Conservation (phyloP, 2,113 vertebrate species). For the Odontesthes bonariensis region DNA sequence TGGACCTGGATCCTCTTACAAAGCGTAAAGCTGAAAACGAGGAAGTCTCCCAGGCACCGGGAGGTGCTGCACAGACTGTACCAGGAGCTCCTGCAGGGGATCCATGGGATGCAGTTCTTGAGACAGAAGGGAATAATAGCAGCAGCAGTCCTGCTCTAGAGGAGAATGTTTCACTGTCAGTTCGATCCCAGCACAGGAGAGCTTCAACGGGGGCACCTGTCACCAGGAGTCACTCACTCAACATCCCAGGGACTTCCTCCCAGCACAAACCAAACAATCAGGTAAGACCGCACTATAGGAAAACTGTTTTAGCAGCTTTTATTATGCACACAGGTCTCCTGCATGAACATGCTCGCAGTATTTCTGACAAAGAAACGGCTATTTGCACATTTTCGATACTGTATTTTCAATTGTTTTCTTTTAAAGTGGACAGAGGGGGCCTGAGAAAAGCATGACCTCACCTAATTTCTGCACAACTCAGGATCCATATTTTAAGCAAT, state of each 20-base stretch:
- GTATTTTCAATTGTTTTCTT: too few species aligned
- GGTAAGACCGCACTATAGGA: constrained; percentile 78
- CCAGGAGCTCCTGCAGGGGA: constrained; percentile 83
- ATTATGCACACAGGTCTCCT: background rate
- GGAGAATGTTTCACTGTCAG: constrained; percentile 70
- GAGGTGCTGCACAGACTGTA: constrained; percentile 44
- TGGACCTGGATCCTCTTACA: constrained; percentile 95
- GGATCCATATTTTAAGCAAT: too few species aligned
- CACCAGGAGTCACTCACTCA: constrained; percentile 91
- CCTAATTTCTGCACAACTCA: too few species aligned
- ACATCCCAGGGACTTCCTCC: constrained; percentile 83
- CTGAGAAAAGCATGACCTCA: too few species aligned
- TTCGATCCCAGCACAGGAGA: constrained; percentile 76
- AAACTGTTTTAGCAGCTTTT: background rate
- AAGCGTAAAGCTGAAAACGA: constrained; percentile 87
- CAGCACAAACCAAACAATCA: constrained; percentile 83
- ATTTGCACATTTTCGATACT: too few species aligned
- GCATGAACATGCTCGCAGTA: background rate
- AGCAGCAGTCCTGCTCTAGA: constrained; percentile 71
- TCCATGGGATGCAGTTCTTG: constrained; percentile 97
- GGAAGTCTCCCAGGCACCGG: constrained; percentile 67
- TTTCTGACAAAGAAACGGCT: background rate
- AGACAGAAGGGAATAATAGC: constrained; percentile 77
- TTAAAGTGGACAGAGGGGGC: too few species aligned
- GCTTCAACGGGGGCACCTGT: constrained; percentile 86